Base-by-base conservation (phyloP, 2,797 vertebrate genomes). In the Potorous gilbertii region DNA sequence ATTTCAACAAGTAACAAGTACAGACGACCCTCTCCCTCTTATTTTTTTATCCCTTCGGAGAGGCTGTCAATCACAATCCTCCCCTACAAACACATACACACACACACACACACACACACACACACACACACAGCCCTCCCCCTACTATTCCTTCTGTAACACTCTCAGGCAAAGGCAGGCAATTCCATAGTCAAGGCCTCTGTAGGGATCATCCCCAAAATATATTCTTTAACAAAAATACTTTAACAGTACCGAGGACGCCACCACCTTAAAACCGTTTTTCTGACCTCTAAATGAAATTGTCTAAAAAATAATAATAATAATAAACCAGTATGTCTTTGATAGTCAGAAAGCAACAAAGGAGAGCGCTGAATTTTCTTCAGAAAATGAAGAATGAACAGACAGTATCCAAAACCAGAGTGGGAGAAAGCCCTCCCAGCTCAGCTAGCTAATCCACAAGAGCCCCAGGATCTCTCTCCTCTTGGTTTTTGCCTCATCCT, bases 1-100 rank as follows among this genome's bases (percentile, higher is more conserved):
- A 99, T 98, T 99, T 99, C 98, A 98, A 98, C 98, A 98, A 98
- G 97, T 98, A 98, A 98, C 98, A 98, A 98, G 98, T 98, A 97
- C 96, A 98, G 97, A 97, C 96, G 93, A 98, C 98, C 97, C 96
- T 97, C 96, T 87, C 16, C 96, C 96, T 96, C 91, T 89, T 94
- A 21, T 54, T 97, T 95, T 96, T 95, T 93, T 97, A 93, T 97
- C 95, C 93, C 95, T 91, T 55, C 27, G 14, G 96, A 93, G 95
- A 55, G 9, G 94, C 97, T 98, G 99, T 98, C 98, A 98, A 97
- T 98, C 98, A 98, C 24, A 0, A 55, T 24, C 56, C 5, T 24
- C 56, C 50, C 29, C 62, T 54, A 46, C 54, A 28, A 50, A 55
- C 46, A n/a, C 91, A 92, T 13, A 92, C 34, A 93, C 5, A 55